These are phyloP conservation scores for Phodopus roborovskii DNA, from an alignment of 2,113 vertebrate species.

Conservation along the genomic window DNA sequence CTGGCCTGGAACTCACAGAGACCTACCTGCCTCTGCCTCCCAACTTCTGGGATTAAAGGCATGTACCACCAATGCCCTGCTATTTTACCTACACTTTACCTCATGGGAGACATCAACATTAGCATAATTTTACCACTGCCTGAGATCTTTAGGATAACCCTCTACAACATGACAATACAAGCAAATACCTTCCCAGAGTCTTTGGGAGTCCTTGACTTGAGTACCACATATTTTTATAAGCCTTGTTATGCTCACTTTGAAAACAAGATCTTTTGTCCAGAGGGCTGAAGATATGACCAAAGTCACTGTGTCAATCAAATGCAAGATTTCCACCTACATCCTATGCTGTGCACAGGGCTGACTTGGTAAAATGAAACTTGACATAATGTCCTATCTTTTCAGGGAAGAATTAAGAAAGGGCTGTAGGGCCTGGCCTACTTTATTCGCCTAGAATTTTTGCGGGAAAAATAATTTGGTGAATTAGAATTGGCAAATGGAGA, in stretches of 20 bases:
- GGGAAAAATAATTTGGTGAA: neutral
- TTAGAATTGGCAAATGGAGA: neutral
- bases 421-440: neutral
- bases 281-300: neutral
- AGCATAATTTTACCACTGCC: too few relatives aligned
- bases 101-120: neutral
- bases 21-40: too few relatives aligned
- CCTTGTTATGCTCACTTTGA: neutral
- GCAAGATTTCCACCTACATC: fast-evolving
- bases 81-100: neutral
- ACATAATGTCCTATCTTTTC: neutral
- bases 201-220: neutral
- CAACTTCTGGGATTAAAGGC: too few relatives aligned
- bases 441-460: neutral
- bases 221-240: neutral
- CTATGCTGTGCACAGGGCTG: neutral
- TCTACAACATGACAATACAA: neutral
- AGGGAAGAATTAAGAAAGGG: neutral
- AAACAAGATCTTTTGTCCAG: neutral
- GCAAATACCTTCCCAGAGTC: too few relatives aligned
- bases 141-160: neutral
- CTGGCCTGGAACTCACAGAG: too few relatives aligned
- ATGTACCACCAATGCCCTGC: too few relatives aligned
- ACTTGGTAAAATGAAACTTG: neutral
- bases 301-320: neutral